Percentiles rank a stretch among this genome's conserved stretches.
These are phyloP conservation scores for Lamellibrachia satsuma DNA, from an alignment of 2,888 invertebrate species.

Conservation along the genomic window DNA sequence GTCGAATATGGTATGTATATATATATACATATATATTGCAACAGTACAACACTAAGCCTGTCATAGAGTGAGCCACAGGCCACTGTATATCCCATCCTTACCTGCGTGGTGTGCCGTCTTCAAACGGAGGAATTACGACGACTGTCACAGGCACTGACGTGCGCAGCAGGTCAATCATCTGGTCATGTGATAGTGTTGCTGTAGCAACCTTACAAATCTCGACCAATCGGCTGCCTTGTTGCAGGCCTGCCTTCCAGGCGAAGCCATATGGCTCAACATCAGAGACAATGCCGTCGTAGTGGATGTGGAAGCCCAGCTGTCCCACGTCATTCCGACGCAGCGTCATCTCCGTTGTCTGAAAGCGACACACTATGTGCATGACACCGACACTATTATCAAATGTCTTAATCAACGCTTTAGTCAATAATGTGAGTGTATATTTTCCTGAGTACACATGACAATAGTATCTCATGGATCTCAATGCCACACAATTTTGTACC, in stretches of 20 bases:
- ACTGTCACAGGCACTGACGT: constrained; percentile 88
- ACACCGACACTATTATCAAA: background rate
- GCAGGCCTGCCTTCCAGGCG: constrained; percentile 78
- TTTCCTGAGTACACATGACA: background rate
- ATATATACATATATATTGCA: background rate
- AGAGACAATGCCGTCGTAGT: constrained; percentile 91
- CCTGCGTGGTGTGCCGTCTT: constrained; percentile 74
- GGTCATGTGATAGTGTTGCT: constrained; percentile 87
- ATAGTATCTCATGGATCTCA: too few species aligned
- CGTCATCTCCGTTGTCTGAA: constrained; percentile 79
- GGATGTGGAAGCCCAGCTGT: constrained; percentile 83
- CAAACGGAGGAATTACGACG: constrained; percentile 79
- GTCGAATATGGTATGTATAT: background rate
- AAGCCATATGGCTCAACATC: constrained; percentile 79
- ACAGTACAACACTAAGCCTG: background rate
- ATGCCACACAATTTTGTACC: too few species aligned
- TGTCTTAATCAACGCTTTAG: background rate
- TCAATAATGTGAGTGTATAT: background rate
- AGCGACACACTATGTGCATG: constrained; percentile 23
- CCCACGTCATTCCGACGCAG: constrained; percentile 83
- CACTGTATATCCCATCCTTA: constrained; percentile 13
- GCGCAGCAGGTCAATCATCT: constrained; percentile 90
- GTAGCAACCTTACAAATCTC: constrained; percentile 92
- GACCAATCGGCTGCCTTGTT: constrained; percentile 88
- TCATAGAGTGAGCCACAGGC: background rate